phyloP scores from a whole-genome alignment of 2,888 invertebrate genomes.

The Standfussiana lucernea region DNA sequence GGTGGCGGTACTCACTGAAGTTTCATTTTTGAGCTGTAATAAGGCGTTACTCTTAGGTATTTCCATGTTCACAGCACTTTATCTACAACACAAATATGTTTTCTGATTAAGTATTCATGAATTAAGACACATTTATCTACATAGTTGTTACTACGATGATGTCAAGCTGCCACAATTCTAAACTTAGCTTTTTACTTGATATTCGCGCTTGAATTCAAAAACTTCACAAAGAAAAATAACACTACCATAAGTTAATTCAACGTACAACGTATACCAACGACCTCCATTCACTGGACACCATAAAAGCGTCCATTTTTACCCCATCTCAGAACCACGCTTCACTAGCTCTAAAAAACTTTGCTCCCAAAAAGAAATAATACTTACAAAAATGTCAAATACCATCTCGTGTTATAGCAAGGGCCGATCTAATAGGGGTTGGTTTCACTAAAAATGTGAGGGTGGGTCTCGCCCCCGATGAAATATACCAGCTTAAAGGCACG shows the following conservation, averaged over 20 bases:
- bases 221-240: conserved; percentile 7
- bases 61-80: background rate
- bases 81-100: background rate
- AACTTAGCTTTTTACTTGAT: background rate
- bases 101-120: too few relatives aligned
- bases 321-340: conserved; percentile 49
- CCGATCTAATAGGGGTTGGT: conserved; percentile 67
- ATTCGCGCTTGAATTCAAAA: background rate
- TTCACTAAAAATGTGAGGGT: conserved; percentile 64
- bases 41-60: background rate
- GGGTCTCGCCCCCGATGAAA: conserved; percentile 54
- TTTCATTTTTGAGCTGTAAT: background rate
- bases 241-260: conserved; percentile 3
- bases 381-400: conserved; percentile 66
- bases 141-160: background rate
- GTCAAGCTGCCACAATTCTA: background rate
- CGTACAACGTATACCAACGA: background rate
- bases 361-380: conserved; percentile 65
- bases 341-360: conserved; percentile 55
- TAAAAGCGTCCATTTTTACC: conserved; percentile 44
- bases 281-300: conserved; percentile 32
- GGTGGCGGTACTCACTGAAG: background rate
- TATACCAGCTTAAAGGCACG: conserved; percentile 61
- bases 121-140: background rate
- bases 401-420: conserved; percentile 56